Evolutionary conservation across 2,797 vertebrate genomes (phyloP).

Genomic region (Calcarius lapponicus): DNA sequence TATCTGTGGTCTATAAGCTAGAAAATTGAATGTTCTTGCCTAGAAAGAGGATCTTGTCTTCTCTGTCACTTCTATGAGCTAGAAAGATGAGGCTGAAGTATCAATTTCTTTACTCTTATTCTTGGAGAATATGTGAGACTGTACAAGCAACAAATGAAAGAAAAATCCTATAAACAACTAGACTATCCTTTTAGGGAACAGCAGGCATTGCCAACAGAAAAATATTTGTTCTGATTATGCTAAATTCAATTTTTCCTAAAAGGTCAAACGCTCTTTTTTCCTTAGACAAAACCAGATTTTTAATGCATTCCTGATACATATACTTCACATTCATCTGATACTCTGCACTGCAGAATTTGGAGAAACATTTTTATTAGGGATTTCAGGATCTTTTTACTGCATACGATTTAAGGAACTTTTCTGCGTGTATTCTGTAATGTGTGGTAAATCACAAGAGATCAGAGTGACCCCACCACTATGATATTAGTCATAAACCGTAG

Average conservation of each 20-base stretch:
- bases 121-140: neutral
- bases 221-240: neutral
- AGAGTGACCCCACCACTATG: neutral
- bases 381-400: neutral
- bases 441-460: neutral
- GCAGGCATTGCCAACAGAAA: neutral
- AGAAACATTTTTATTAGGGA: neutral
- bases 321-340: neutral
- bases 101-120: neutral
- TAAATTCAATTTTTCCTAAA: neutral
- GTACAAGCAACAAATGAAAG: neutral
- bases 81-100: neutral
- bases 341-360: neutral
- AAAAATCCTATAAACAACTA: neutral
- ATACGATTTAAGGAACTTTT: neutral
- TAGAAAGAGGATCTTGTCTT: neutral
- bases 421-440: neutral
- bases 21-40: neutral
- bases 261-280: neutral
- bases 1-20: neutral
- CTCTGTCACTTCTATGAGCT: neutral
- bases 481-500: neutral
- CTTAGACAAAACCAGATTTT: neutral
- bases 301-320: neutral
- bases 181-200: neutral